A percentile compares a stretch with the other conserved stretches of the same genome.
phyloP scores from a whole-genome alignment of 2,888 invertebrate species.

The Mythimna loreyi region DNA sequence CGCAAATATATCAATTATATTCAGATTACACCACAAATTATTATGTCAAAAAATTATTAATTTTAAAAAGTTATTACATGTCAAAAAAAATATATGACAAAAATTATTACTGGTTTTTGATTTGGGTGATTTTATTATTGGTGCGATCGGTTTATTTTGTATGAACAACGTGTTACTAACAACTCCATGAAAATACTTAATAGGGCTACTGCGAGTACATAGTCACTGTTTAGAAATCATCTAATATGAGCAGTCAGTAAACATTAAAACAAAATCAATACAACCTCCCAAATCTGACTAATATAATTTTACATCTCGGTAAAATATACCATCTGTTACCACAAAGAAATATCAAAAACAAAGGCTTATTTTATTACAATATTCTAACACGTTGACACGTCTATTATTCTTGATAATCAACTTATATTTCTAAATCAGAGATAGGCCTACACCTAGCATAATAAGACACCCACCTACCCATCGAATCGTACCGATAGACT shows the following conservation, averaged over 20 bases:
- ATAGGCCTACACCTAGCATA: constrained; percentile 56
- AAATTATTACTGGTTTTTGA: no score
- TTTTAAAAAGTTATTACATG: no score
- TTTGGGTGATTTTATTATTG: no score
- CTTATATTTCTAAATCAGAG: constrained; percentile 73
- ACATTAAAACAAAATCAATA: neutral
- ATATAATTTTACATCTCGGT: constrained; percentile 41
- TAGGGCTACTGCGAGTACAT: no score
- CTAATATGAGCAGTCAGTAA: no score
- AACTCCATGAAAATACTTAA: no score
- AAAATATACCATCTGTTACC: constrained; percentile 60
- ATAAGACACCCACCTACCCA: constrained; percentile 1
- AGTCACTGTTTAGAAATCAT: neutral
- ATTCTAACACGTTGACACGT: constrained; percentile 71
- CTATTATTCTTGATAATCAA: constrained; percentile 73
- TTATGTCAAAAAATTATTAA: no score
- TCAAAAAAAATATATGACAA: no score
- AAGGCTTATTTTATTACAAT: constrained; percentile 73
- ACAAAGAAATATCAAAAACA: constrained; percentile 70
- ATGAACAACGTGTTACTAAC: no score
- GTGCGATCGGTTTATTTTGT: no score
- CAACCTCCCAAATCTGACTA: constrained; percentile 6
- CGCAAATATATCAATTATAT: no score
- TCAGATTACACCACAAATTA: no score
- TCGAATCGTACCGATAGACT: neutral